phyloP scores from a whole-genome alignment of 1,140 invertebrate species.

The Hypsibius dujardini region DNA sequence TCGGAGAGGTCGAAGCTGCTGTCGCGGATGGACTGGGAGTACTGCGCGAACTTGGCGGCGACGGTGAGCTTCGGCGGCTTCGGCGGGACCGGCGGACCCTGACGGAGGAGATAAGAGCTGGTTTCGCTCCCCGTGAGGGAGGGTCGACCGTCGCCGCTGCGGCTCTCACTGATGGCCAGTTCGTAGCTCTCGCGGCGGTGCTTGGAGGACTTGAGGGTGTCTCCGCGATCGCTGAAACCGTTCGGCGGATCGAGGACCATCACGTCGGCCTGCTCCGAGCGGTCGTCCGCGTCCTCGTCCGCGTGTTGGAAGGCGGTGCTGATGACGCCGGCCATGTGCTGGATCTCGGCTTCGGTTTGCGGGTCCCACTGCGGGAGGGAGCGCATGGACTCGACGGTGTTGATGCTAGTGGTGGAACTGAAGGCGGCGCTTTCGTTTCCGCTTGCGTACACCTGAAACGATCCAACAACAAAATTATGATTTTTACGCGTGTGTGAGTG shows the following conservation, averaged over 20 bases:
- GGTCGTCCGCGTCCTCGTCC: background rate
- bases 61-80: slow-evolving; percentile 7
- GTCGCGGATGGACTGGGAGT: slow-evolving; percentile 5
- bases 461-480: no score
- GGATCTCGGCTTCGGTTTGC: slow-evolving; percentile 6
- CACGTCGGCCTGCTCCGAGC: background rate
- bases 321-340: slow-evolving; percentile 14
- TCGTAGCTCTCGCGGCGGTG: slow-evolving; percentile 14
- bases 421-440: slow-evolving; percentile 11
- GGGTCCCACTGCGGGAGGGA: slow-evolving; percentile 13
- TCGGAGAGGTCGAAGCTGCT: slow-evolving; percentile 12
- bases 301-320: background rate
- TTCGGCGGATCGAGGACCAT: background rate
- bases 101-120: background rate
- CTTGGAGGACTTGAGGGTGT: background rate
- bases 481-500: no score
- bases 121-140: background rate
- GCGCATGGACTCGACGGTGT: slow-evolving; percentile 8
- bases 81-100: background rate
- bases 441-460: background rate
- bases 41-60: slow-evolving; percentile 9
- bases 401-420: slow-evolving; percentile 12
- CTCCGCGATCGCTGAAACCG: background rate
- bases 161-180: background rate
- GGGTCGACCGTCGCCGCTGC: background rate